Percentiles rank a stretch among this genome's conserved stretches.
These are phyloP conservation scores for Phaedon cochleariae DNA, from an alignment of 2,888 invertebrate species.

Conservation along the genomic window DNA sequence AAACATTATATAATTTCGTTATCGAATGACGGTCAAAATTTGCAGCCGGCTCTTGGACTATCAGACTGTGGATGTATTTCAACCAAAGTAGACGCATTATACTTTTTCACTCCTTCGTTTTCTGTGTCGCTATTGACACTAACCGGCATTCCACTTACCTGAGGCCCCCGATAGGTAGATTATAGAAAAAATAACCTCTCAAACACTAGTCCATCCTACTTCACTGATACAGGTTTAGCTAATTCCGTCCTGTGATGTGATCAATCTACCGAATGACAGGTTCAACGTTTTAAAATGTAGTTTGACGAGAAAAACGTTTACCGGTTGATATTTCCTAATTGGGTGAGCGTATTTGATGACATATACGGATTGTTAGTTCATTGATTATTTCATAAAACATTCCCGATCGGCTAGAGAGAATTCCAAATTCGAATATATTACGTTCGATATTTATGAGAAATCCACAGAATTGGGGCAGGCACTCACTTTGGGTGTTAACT, in stretches of 20 bases:
- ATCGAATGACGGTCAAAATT: no score
- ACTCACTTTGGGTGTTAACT: neutral
- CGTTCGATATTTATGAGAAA: neutral
- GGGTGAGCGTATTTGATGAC: neutral
- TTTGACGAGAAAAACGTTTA: conserved; percentile 22
- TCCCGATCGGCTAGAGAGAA: neutral
- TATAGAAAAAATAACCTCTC: neutral
- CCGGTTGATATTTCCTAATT: conserved; percentile 22
- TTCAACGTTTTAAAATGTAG: conserved; percentile 20
- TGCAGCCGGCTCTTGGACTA: no score
- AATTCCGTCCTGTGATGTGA: neutral
- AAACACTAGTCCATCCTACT: neutral
- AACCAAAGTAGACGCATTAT: neutral
- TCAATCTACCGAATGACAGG: neutral
- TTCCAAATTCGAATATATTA: neutral
- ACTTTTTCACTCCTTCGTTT: neutral
- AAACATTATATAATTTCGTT: no score
- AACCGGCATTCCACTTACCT: neutral
- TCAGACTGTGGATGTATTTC: no score
- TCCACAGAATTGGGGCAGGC: neutral
- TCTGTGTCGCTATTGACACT: neutral
- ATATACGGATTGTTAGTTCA: conserved; percentile 7
- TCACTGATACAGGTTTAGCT: neutral
- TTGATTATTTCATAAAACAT: conserved; percentile 2
- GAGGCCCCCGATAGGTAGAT: neutral